These are phyloP conservation scores for Spodoptera frugiperda DNA, from an alignment of 1,140 invertebrate genomes.

Conservation along the genomic window DNA sequence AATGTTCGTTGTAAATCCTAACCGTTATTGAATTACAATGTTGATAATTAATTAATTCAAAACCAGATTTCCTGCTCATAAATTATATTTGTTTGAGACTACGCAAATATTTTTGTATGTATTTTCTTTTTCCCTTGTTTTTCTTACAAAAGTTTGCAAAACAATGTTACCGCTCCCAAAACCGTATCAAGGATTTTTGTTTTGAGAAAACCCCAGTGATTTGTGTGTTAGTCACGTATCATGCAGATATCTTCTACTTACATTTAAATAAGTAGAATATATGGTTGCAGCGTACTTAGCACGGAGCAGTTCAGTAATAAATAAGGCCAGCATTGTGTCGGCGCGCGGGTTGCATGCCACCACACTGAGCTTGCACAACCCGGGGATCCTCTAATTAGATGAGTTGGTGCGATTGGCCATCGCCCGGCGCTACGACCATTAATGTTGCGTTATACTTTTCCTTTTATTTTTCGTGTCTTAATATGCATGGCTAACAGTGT, in stretches of 20 bases:
- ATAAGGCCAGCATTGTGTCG: conserved; percentile 47
- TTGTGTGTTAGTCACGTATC: conserved; percentile 28
- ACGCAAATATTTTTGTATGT: too few relatives aligned
- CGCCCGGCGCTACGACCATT: conserved; percentile 19
- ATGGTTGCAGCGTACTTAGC: conserved; percentile 50
- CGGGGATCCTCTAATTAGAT: conserved; percentile 64
- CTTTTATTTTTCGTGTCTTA: conserved; percentile 44
- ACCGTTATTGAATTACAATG: too few relatives aligned
- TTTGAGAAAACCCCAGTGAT: conserved; percentile 3
- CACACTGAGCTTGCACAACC: conserved; percentile 52
- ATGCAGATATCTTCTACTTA: conserved; percentile 13
- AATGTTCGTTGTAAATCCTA: too few relatives aligned
- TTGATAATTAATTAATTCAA: too few relatives aligned
- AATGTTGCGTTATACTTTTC: conserved; percentile 43
- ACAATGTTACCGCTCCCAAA: neutral
- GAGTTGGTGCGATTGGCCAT: conserved; percentile 51
- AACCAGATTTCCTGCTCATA: too few relatives aligned
- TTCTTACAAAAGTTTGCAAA: neutral
- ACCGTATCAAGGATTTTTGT: conserved; percentile 25
- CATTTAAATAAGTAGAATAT: conserved; percentile 13
- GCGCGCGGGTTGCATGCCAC: conserved; percentile 20
- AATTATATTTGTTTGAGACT: too few relatives aligned
- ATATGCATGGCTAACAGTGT: conserved; percentile 19
- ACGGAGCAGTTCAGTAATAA: conserved; percentile 51
- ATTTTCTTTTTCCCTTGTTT: neutral